Conservation (phyloP, 2,888 invertebrate species). For the Eilema griseolum region DNA sequence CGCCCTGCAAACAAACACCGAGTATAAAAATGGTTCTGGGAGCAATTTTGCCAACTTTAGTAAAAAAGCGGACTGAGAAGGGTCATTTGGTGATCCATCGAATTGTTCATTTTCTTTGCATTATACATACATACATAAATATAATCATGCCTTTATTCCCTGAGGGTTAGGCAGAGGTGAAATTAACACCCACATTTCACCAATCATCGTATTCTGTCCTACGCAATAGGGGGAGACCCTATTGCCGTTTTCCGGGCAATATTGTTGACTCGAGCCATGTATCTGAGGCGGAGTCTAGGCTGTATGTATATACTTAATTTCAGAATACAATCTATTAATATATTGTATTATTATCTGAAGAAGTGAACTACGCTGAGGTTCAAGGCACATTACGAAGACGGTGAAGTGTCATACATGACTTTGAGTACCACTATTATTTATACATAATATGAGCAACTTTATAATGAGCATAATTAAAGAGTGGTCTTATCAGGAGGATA, state of each 20-base stretch:
- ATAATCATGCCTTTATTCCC: too few relatives aligned
- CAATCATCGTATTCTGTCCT: too few relatives aligned
- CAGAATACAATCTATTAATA: background rate
- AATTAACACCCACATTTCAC: too few relatives aligned
- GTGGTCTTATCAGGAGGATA: constrained; percentile 32
- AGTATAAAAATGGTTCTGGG: background rate
- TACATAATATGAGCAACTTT: background rate
- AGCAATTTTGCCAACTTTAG: background rate
- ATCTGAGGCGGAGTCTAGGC: too few relatives aligned
- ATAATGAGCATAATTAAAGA: constrained; percentile 7
- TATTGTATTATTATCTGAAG: background rate
- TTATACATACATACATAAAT: too few relatives aligned
- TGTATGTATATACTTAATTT: too few relatives aligned
- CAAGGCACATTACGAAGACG: background rate
- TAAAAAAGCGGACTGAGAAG: background rate
- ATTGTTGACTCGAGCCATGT: too few relatives aligned
- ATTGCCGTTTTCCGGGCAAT: too few relatives aligned
- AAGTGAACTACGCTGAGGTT: constrained; percentile 1
- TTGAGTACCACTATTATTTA: background rate
- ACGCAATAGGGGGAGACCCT: too few relatives aligned
- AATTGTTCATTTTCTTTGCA: too few relatives aligned
- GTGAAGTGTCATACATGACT: background rate
- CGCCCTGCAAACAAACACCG: constrained; percentile 85
- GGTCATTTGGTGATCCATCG: background rate
- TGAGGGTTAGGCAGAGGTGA: too few relatives aligned